Evolutionary conservation across 2,888 invertebrate species (phyloP).

Genomic region (Acronicta leporina): DNA sequence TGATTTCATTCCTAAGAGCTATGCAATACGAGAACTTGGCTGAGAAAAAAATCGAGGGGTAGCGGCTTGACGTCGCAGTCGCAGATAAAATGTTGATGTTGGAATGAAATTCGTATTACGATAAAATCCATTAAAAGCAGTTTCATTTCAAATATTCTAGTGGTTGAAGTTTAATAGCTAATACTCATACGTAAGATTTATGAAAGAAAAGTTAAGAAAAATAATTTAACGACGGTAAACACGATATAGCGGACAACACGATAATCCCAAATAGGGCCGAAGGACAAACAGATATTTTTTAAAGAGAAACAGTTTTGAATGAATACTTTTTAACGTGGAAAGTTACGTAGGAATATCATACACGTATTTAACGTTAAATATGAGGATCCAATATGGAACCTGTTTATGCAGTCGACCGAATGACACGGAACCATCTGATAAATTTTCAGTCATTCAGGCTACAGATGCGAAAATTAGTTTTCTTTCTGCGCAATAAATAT

Average conservation of each 20-base stretch:
- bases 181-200: too few relatives aligned
- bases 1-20: conserved; percentile 30
- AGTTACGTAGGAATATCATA: conserved; percentile 11
- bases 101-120: conserved; percentile 2
- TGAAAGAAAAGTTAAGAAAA: too few relatives aligned
- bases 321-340: conserved; percentile 13
- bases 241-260: too few relatives aligned
- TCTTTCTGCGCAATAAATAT: too few relatives aligned
- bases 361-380: conserved; percentile 17
- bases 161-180: too few relatives aligned
- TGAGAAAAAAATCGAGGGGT: conserved; percentile 5
- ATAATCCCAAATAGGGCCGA: too few relatives aligned
- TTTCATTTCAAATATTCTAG: too few relatives aligned
- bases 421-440: neutral
- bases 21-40: conserved; percentile 21
- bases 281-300: neutral
- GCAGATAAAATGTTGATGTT: neutral
- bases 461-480: neutral
- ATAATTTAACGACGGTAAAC: too few relatives aligned
- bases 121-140: too few relatives aligned
- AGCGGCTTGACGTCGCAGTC: conserved; percentile 12
- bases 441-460: neutral
- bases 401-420: conserved; percentile 5
- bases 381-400: conserved; percentile 11
- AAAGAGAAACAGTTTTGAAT: too few relatives aligned